Evolutionary conservation across 2,797 vertebrate genomes (phyloP), one percentile per base, ranked within the genome.

Genomic region (Sebastolobus alascanus): DNA sequence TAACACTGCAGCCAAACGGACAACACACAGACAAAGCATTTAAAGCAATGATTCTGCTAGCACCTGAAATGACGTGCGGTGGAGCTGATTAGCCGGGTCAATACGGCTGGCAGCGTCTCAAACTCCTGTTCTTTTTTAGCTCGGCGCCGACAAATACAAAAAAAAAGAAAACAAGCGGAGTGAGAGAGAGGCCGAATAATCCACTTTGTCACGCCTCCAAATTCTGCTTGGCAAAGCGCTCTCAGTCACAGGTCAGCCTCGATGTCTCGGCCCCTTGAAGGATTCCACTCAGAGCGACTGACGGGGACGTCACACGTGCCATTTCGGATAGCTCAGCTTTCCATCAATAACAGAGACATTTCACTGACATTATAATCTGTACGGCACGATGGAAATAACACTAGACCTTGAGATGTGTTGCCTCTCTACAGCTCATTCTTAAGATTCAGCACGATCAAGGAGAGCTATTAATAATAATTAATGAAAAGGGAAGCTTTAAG

Each of bases 21-120:
- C 69, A 27, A 90, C 80, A 82, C 79, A 83, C 83, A 83, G 82
- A 90, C 85, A 80, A 80, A 88, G 80, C 86, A 84, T 93, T 95
- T 93, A 89, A 46, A 87, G 86, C 90, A 88, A 86, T 87, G 84
- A 93, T 90, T 87, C 90, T 87, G 87, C 89, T 89, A 91, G 89
- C 90, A 92, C 91, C 93, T 91, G 89, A 91, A 93, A 94, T 93
- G 86, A 89, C 85, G 90, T 87, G 84, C 83, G 84, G 77, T 77
- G 83, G 71, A 84, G 89, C 89, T 92, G 91, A 95, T 95, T 93
- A 94, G 89, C 80, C 37, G 70, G 92, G 93, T 94, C 94, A 92
- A 92, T 90, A 88, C 80, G 80, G 89, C 90, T 94, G 92, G 92
- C 94, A 91, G 90, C 87, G 91, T 84, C 89, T 90, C 92, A 91